Conservation (phyloP, 92 coral and sea anemone genomes). For the Phenganax marumi region DNA sequence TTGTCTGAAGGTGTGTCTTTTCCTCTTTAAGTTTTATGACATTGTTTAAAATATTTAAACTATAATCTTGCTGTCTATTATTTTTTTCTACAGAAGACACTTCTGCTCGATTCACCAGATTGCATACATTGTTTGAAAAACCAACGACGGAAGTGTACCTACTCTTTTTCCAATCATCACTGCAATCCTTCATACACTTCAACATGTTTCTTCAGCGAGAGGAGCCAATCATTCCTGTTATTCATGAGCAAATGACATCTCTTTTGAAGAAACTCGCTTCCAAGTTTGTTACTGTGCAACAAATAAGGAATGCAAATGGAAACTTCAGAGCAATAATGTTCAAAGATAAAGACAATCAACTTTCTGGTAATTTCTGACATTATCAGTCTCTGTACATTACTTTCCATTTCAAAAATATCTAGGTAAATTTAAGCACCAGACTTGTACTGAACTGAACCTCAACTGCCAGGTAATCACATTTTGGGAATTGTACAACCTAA, state of each 20-base stretch:
- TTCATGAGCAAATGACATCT: constrained; percentile 3
- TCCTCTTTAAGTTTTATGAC: background rate
- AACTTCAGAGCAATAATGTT: too few species aligned
- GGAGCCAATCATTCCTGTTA: constrained; percentile 9
- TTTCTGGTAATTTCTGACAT: too few species aligned
- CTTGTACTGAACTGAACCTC: too few species aligned
- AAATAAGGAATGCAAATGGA: background rate
- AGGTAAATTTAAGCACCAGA: too few species aligned
- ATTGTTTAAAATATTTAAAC: background rate
- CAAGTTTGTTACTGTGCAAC: background rate
- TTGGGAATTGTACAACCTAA: background rate
- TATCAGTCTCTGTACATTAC: too few species aligned
- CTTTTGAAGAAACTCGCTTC: background rate
- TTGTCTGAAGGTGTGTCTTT: too few species aligned
- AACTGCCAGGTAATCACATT: background rate
- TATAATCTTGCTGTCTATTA: background rate
- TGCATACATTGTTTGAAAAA: background rate
- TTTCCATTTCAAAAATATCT: too few species aligned
- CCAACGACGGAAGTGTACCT: background rate
- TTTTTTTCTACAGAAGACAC: background rate
- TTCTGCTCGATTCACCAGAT: background rate
- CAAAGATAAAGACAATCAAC: too few species aligned
- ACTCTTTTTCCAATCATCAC: constrained; percentile 1
- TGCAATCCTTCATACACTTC: background rate
- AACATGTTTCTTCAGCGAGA: constrained; percentile 1